Base-by-base conservation (phyloP, 2,888 invertebrate species). In the Mycogona germanica region DNA sequence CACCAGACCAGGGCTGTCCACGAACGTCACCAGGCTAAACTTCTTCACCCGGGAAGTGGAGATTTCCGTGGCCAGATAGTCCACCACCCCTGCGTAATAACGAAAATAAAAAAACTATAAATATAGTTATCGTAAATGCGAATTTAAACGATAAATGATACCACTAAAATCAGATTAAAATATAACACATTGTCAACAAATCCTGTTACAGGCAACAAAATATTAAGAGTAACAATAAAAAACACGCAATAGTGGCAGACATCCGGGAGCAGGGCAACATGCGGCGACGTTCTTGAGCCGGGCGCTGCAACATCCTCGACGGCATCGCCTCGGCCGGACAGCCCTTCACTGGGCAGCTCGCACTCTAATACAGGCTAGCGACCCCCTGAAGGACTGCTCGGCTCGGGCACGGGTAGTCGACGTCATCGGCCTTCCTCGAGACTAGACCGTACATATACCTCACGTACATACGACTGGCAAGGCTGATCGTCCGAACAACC, bases 281-380 rank as follows among this genome's bases (percentile, higher is more conserved):
- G n/a, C n/a, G n/a, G n/a, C n/a, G n/a, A n/a, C n/a, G n/a, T n/a
- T n/a, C n/a, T n/a, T n/a, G n/a, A n/a, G n/a, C n/a, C n/a, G n/a
- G n/a, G n/a, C n/a, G n/a, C n/a, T n/a, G n/a, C n/a, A n/a, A n/a
- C n/a, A n/a, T n/a, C n/a, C n/a, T n/a, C n/a, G n/a, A n/a, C n/a
- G n/a, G n/a, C n/a, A n/a, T n/a, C n/a, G n/a, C n/a, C n/a, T n/a
- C n/a, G n/a, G n/a, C n/a, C n/a, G n/a, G n/a, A 68, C 73, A 73
- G 74, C 73, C 73, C 74, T 75, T 75, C 74, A 73, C 72, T 71
- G 72, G 75, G 75, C 75, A 75, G 73, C 73, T 74, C 70, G 72
- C 73, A 63, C 56, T 61, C 59, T 56, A 58, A 57, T 58, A 54
- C 53, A 55, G 55, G 70, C 69, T 64, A 70, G 70, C 70, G 70